phyloP scores from a whole-genome alignment of 2,113 vertebrate genomes.

The Chionodraco myersi region DNA sequence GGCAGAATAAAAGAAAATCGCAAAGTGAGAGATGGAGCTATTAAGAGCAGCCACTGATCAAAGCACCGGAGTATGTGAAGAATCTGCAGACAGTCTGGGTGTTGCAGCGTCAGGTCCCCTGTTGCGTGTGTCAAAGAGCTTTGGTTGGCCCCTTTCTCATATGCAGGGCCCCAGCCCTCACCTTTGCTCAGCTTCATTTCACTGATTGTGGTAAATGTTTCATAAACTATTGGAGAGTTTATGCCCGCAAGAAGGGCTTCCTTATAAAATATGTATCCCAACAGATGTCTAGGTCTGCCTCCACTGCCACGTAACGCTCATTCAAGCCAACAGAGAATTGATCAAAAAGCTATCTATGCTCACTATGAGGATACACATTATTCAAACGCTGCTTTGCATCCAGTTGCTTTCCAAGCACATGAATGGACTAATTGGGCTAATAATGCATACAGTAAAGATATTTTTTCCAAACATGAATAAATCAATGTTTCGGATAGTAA shows the following conservation, averaged over 20 bases:
- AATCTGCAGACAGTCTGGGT: not conserved
- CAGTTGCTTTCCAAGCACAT: conserved; percentile 25
- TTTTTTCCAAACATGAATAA: not conserved
- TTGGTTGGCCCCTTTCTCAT: conserved; percentile 22
- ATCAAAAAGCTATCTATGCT: conserved; percentile 55
- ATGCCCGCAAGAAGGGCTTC: conserved; percentile 62
- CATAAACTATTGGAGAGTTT: conserved; percentile 67
- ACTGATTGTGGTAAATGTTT: conserved; percentile 78
- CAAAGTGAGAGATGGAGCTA: conserved; percentile 33
- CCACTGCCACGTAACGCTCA: conserved; percentile 53
- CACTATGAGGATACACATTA: conserved; percentile 9
- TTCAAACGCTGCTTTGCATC: conserved; percentile 39
- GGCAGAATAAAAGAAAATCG: conserved; percentile 41
- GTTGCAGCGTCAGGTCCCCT: conserved; percentile 27
- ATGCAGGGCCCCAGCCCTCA: conserved; percentile 8
- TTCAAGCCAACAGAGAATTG: conserved; percentile 55
- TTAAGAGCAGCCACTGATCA: conserved; percentile 49
- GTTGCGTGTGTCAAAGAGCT: conserved; percentile 43
- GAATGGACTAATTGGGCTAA: conserved; percentile 13
- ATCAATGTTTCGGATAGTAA: not conserved
- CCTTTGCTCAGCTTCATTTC: conserved; percentile 60
- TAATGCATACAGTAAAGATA: conserved; percentile 12
- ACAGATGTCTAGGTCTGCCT: conserved; percentile 80
- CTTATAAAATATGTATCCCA: conserved; percentile 77
- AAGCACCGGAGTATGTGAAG: conserved; percentile 32